phyloP scores from a whole-genome alignment of 2,888 invertebrate species.

The Thecocarcelia acutangulata region DNA sequence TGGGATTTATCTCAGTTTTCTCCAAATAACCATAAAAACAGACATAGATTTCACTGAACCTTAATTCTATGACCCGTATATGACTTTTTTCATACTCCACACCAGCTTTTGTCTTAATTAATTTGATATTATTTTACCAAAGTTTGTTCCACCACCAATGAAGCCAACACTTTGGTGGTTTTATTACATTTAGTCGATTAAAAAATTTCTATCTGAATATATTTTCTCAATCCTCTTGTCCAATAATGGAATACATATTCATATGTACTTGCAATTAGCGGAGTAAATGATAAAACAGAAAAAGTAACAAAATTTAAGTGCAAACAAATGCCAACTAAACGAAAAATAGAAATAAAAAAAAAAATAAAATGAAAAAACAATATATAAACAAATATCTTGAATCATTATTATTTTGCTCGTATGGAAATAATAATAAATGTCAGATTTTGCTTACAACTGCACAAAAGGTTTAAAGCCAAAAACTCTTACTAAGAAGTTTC shows the following conservation, averaged over 20 bases:
- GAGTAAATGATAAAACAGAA: conserved; percentile 35
- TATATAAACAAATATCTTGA: conserved; percentile 5
- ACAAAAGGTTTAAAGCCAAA: no score
- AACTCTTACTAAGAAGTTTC: no score
- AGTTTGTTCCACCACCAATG: conserved; percentile 1
- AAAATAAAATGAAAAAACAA: conserved; percentile 8
- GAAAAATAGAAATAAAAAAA: background rate
- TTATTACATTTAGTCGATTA: conserved; percentile 44
- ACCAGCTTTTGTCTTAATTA: no score
- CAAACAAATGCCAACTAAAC: conserved; percentile 1
- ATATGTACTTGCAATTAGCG: conserved; percentile 60
- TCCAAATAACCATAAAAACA: no score
- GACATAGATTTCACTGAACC: no score
- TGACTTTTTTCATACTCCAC: no score
- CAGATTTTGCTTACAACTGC: no score
- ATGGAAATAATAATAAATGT: no score
- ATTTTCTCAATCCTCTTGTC: conserved; percentile 6
- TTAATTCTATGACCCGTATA: no score
- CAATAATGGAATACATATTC: conserved; percentile 47
- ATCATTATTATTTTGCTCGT: background rate
- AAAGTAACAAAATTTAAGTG: conserved; percentile 16
- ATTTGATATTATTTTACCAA: background rate
- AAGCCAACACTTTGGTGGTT: background rate
- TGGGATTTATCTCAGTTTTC: no score
- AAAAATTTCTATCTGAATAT: conserved; percentile 18